These are phyloP conservation scores for Ochropleura leucogaster DNA, from an alignment of 2,888 invertebrate species.

Conservation along the genomic window DNA sequence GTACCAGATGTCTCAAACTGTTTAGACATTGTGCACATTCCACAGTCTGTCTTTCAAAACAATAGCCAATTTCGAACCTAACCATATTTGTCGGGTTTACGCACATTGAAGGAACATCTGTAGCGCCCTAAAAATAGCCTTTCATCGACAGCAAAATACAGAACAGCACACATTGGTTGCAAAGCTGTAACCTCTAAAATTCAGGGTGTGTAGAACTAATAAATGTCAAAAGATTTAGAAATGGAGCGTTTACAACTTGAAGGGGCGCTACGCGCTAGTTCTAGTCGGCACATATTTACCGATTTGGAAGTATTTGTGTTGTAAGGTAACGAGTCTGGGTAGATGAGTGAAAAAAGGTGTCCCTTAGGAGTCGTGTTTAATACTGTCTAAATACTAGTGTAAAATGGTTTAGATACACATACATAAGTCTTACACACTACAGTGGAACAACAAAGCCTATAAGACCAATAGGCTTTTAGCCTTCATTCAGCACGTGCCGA, in stretches of 20 bases:
- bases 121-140: conserved; percentile 76
- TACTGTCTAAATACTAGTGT: no score
- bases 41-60: not conserved
- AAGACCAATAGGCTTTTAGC: not conserved
- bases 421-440: no score
- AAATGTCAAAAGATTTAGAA: conserved; percentile 63
- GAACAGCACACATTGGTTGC: conserved; percentile 74
- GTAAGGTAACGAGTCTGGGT: no score
- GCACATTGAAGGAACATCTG: conserved; percentile 75
- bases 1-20: conserved; percentile 4
- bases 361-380: no score
- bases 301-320: not conserved
- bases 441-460: not conserved
- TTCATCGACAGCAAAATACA: conserved; percentile 77
- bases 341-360: no score
- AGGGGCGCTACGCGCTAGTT: not conserved
- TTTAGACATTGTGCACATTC: not conserved
- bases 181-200: conserved; percentile 77
- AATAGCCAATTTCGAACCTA: conserved; percentile 19
- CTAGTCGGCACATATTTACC: not conserved
- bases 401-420: no score
- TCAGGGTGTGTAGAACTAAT: conserved; percentile 79
- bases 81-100: conserved; percentile 42
- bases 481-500: not conserved
- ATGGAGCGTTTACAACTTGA: conserved; percentile 23